Evolutionary conservation across 1,140 invertebrate genomes (phyloP).

Genomic region (Heliconius eleuchia): DNA sequence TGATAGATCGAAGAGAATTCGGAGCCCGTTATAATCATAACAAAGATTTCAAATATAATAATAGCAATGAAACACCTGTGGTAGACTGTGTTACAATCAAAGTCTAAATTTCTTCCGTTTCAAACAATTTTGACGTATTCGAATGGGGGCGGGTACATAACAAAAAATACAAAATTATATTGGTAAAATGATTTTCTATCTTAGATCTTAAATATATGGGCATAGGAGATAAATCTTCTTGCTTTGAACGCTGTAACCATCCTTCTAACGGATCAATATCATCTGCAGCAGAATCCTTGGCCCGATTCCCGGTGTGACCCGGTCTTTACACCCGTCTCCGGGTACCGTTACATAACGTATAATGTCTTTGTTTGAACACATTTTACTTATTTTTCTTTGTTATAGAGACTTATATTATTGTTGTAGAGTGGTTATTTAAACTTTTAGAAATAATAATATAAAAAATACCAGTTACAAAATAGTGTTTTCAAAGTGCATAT

Average conservation of each 20-base stretch:
- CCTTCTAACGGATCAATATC: slow-evolving; percentile 45
- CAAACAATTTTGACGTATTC: background rate
- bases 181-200: background rate
- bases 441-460: too few species aligned
- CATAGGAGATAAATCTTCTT: slow-evolving; percentile 13
- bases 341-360: slow-evolving; percentile 23
- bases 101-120: background rate
- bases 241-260: background rate
- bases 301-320: slow-evolving; percentile 53
- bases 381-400: background rate
- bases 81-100: background rate
- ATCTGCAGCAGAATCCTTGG: slow-evolving; percentile 55
- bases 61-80: slow-evolving; percentile 14
- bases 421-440: too few species aligned
- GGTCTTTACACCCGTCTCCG: slow-evolving; percentile 45
- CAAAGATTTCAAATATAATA: slow-evolving; percentile 2
- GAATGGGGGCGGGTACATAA: slow-evolving; percentile 1
- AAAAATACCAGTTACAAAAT: too few species aligned
- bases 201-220: background rate
- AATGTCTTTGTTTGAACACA: slow-evolving; percentile 5
- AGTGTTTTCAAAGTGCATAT: too few species aligned
- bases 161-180: slow-evolving; percentile 4
- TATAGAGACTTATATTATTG: too few species aligned
- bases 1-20: background rate
- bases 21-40: background rate